Base-by-base conservation (phyloP, 2,888 invertebrate species). In the Cerceris ruficornis region DNA sequence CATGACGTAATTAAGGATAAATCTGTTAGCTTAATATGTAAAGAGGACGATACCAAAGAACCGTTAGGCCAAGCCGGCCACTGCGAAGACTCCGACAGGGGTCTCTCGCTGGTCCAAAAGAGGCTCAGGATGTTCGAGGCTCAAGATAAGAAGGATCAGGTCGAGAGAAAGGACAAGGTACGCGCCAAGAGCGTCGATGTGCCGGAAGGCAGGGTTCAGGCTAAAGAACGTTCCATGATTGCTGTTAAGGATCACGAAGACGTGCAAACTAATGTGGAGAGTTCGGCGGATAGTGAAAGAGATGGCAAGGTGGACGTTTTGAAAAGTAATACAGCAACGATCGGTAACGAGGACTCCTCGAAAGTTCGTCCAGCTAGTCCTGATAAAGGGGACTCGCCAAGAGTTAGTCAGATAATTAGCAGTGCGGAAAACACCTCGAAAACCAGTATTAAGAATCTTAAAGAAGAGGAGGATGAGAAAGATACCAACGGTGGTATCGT, bases 31-130 rank as follows among this genome's bases (percentile, higher is more conserved):
- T 72, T 72, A 70, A 74, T 58, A n/a, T 42, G 54, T 46, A 68
- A 17, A 60, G 67, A 71, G 14, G 69, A 84, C 73, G 77, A 90
- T 89, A 89, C 90, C 89, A 90, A 92, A 90, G 90, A 91, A 78
- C 77, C 78, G 69, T 50, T 66, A 50, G 62, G 67, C 73, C 73
- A 76, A 77, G 46, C 57, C 74, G 76, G 72, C 68, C 75, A 82
- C 71, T 73, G 66, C 70, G 72, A 74, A 41, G 77, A 74, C 6
- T 15, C 67, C 39, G 73, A 65, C 14, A 68, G 41, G 71, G 54
- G 61, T 75, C 80, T 73, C 75, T 90, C 91, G 60, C 83, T 91
- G 75, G 90, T 91, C 41, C 90, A 89, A 77, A 81, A 84, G 77
- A 86, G 90, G 74, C 85, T 89, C 46, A 88, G 75, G 69, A 85